phyloP scores from a whole-genome alignment of 1,140 invertebrate species.

The Zophobas morio region DNA sequence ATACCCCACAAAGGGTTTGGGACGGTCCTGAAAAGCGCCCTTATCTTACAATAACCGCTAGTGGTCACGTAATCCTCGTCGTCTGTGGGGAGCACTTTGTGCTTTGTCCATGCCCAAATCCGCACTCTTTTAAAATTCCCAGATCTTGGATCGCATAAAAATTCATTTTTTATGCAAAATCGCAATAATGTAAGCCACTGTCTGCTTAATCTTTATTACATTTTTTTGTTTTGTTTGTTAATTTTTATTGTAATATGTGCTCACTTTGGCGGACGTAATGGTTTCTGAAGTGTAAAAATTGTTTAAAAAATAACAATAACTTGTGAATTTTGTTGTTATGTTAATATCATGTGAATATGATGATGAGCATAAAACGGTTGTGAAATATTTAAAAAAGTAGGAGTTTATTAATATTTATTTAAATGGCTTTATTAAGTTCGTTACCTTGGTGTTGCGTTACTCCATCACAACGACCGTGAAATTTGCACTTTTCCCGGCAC shows the following conservation, averaged over 20 bases:
- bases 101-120: too few species aligned
- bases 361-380: conserved; percentile 12
- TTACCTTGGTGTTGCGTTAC: conserved; percentile 16
- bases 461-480: conserved; percentile 11
- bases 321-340: conserved; percentile 11
- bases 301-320: conserved; percentile 18
- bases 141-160: too few species aligned
- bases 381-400: conserved; percentile 18
- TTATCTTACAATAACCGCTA: not conserved
- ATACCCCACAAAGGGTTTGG: not conserved
- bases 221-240: conserved; percentile 5
- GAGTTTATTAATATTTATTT: conserved; percentile 13
- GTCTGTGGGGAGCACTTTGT: not conserved
- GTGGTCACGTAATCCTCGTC: not conserved
- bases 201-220: not conserved
- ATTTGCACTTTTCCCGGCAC: conserved; percentile 1
- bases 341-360: conserved; percentile 31
- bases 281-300: conserved; percentile 25
- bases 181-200: too few species aligned
- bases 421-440: conserved; percentile 9
- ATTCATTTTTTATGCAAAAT: too few species aligned
- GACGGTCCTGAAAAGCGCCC: not conserved
- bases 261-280: conserved; percentile 3
- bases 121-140: too few species aligned
- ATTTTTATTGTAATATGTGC: conserved; percentile 8